Percentiles rank a stretch among this genome's conserved stretches.
These are phyloP conservation scores for Maniola hyperantus DNA, from an alignment of 2,888 invertebrate genomes.

Conservation along the genomic window DNA sequence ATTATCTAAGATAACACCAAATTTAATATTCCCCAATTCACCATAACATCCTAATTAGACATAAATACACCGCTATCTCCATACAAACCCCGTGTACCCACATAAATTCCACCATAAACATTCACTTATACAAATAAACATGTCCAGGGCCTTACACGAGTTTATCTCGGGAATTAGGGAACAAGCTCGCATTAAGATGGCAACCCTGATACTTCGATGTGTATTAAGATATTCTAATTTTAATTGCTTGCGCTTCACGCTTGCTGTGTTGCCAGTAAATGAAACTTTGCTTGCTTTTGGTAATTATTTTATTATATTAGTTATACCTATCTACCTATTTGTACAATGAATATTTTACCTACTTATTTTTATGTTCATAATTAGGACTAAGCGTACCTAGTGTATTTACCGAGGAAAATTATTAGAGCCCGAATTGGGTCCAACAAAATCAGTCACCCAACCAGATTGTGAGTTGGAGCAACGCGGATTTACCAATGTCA, in stretches of 20 bases:
- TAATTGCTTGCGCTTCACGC: conserved; percentile 58
- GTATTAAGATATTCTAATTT: conserved; percentile 89
- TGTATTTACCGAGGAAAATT: too few relatives aligned
- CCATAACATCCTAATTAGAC: conserved; percentile 19
- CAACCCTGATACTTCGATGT: conserved; percentile 83
- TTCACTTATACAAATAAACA: conserved; percentile 79
- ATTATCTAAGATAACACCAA: conserved; percentile 8
- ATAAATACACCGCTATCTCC: conserved; percentile 27
- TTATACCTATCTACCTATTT: background rate
- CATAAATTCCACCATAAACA: conserved; percentile 55
- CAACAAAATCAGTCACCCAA: too few relatives aligned
- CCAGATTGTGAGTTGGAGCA: too few relatives aligned
- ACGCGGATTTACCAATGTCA: too few relatives aligned
- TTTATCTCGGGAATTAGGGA: conserved; percentile 79
- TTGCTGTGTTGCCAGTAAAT: conserved; percentile 27
- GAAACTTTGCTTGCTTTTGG: conserved; percentile 30
- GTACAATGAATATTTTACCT: too few relatives aligned
- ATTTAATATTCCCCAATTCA: conserved; percentile 5
- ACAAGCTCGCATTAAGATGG: conserved; percentile 79
- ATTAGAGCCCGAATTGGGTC: too few relatives aligned
- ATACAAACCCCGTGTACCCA: conserved; percentile 34
- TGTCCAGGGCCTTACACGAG: conserved; percentile 61
- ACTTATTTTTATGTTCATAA: too few relatives aligned
- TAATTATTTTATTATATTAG: conserved; percentile 21
- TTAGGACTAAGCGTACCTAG: too few relatives aligned